Base-by-base conservation (phyloP, 2,113 vertebrate species). In the Megaceryle maxima region DNA sequence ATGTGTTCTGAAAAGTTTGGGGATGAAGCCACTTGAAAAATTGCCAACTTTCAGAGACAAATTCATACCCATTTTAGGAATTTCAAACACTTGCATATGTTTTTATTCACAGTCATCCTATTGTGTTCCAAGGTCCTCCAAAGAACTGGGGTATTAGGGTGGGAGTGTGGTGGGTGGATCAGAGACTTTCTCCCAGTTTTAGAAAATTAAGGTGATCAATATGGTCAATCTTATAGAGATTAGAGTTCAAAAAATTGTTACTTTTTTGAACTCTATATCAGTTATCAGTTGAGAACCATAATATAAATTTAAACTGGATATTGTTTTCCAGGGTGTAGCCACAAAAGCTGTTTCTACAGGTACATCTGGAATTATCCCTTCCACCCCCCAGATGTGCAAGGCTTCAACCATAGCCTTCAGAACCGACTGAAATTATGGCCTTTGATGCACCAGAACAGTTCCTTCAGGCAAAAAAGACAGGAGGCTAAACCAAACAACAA, bases 41-140 rank as follows among this genome's bases (percentile, higher is more conserved):
- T 28, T 43, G 33, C 43, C 77, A 91, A 28, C 14, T 48, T 76
- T 57, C 31, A 68, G 29, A 87, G 13, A 57, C 10, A 79, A 94
- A 73, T 62, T 89, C 24, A n/a, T 53, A 48, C 41, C 41, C 66
- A 79, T 67, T 94, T 96, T 89, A 91, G 81, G 91, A 66, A 73
- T 90, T 83, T 86, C 55, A 85, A 83, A 86, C 33, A 76, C 16
- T 92, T 90, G 13, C 41, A n/a, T 2, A 6, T 72, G 43, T 85
- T 94, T 94, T 93, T 80, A 48, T 80, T 80, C 50, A 41, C 14
- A 50, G 13, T 84, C 37, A 72, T 63, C 35, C 8, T 21, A 44
- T 76, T 93, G 55, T 66, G 16, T 37, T 79, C 87, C 37, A 53
- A 43, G 26, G 33, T 48, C 29, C 12, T 79, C 26, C 16, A 95